A percentile compares a stretch with the other conserved stretches of the same genome.
phyloP scores from a whole-genome alignment of 2,113 vertebrate species.

The Leptocoma aspasia region DNA sequence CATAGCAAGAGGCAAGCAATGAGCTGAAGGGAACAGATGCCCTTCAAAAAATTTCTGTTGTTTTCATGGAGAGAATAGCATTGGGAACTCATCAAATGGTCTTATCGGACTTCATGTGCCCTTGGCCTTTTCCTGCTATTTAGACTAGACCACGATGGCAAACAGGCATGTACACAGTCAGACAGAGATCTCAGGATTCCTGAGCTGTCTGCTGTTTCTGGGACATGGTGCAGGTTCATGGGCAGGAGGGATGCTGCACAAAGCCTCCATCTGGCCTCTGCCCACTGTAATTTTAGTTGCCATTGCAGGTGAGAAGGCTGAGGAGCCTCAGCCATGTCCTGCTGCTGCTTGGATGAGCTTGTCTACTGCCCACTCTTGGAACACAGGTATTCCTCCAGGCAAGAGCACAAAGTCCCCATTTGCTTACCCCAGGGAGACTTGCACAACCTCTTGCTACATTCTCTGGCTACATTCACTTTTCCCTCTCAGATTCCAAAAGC shows the following conservation, averaged over 20 bases:
- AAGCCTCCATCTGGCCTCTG: background rate
- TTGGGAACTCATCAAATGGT: background rate
- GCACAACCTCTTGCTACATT: background rate
- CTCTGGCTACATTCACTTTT: background rate
- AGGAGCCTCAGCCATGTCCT: background rate
- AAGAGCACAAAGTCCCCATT: background rate
- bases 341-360: background rate
- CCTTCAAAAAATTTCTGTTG: background rate
- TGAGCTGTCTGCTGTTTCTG: background rate
- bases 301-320: background rate
- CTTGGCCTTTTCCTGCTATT: background rate
- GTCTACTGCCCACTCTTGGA: background rate
- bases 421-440: background rate
- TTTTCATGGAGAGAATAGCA: background rate
- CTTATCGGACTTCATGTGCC: background rate
- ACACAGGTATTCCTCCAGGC: background rate
- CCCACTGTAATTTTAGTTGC: background rate
- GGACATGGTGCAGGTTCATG: background rate
- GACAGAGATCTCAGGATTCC: background rate
- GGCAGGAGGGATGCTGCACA: background rate
- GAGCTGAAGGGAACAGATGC: background rate
- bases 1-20: background rate
- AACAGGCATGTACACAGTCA: background rate
- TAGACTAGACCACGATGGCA: background rate
- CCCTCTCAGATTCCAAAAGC: background rate